These are phyloP conservation scores for Conops quadrifasciatus DNA, from an alignment of 2,888 invertebrate genomes.

Conservation along the genomic window DNA sequence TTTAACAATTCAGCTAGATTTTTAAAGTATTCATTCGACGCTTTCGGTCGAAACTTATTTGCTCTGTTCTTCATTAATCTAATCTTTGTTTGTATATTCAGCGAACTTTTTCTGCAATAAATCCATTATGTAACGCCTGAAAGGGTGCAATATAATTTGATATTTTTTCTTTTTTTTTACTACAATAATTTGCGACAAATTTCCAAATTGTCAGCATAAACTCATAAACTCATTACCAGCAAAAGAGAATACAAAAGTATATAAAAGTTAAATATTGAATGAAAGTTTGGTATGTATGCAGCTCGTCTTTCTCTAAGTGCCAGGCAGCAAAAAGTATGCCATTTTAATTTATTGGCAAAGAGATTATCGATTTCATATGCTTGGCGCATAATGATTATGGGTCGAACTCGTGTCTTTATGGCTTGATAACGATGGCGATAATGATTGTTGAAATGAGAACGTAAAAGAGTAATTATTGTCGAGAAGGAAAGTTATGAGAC, in stretches of 20 bases:
- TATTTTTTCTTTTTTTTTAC: too few relatives aligned
- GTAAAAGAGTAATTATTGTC: constrained; percentile 31
- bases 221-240: not conserved
- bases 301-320: not conserved
- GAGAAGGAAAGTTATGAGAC: not conserved
- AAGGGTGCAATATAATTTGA: too few relatives aligned
- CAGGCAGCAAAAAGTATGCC: constrained; percentile 21
- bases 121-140: too few relatives aligned
- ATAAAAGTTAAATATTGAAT: not conserved
- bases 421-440: constrained; percentile 9
- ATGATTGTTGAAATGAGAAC: not conserved
- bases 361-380: constrained; percentile 56
- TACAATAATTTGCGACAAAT: not conserved
- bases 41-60: too few relatives aligned
- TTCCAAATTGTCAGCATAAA: constrained; percentile 6
- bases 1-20: too few relatives aligned
- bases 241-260: not conserved
- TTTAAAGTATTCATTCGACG: too few relatives aligned
- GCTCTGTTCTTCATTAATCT: too few relatives aligned
- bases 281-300: not conserved
- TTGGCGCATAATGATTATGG: constrained; percentile 39
- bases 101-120: too few relatives aligned
- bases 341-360: constrained; percentile 44
- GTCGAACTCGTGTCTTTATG: not conserved
- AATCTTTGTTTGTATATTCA: too few relatives aligned